Base-by-base conservation (phyloP, 2,113 vertebrate species). In the Indicator indicator region DNA sequence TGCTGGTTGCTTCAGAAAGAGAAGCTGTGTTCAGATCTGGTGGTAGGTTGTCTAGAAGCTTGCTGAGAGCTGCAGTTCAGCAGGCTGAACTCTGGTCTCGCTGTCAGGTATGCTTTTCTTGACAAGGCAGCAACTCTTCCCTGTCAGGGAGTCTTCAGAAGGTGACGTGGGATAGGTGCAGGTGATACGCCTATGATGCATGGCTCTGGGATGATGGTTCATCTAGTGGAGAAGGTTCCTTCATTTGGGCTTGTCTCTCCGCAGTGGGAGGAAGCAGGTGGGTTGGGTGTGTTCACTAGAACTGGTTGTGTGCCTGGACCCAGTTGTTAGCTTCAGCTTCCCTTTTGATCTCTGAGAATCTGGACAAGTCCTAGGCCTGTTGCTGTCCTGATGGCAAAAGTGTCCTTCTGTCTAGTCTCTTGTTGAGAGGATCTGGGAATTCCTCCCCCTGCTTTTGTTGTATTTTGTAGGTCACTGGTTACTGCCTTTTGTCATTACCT, bases 331-430 rank as follows among this genome's bases (percentile, higher is more conserved):
- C 33, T 58, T 33, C 26, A 62, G 19, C 7, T 32, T 83, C 23
- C 26, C 6, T 63, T 27, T n/a, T 65, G 44, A 21, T 89, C 19
- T 40, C 5, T 23, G 20, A 46, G 52, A 67, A 54, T 65, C 42
- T n/a, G 28, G 42, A n/a, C 3, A 17, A 71, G 52, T 33, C 16
- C 21, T 44, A 59, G n/a, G 42, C 0, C 0, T 11, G 4, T 27
- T 69, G 68, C 54, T 42, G 12, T 58, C 23, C 36, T 24, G 23
- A 44, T 50, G 60, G 33, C 44, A 54, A 26, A 52, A 54, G 17
- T 2, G 1, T 44, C 19, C 26, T 83, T 83, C 16, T 88, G 73
- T 7, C 16, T 64, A 5, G 23, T 32, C 6, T 71, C 5, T 27
- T 54, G 38, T 13, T 76, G 55, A 48, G 17, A 40, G 15, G 10